phyloP scores from a whole-genome alignment of 1,140 invertebrate genomes.

The Drosophila asahinai region DNA sequence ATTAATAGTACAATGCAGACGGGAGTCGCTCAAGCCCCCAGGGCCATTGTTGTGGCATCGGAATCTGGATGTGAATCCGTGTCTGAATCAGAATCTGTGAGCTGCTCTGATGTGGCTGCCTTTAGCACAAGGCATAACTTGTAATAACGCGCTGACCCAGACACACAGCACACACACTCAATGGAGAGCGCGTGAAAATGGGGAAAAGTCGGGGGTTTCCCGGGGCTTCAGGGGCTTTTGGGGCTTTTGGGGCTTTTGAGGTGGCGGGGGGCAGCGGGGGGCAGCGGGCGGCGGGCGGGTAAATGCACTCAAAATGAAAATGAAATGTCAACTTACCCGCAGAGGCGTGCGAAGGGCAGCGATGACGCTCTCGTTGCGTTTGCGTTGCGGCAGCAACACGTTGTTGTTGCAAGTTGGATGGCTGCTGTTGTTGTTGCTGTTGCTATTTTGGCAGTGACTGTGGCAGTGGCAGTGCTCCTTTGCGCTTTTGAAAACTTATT shows the following conservation, averaged over 20 bases:
- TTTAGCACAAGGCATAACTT: conserved; percentile 64
- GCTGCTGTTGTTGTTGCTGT: background rate
- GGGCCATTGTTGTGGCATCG: conserved; percentile 32
- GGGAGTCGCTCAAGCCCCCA: background rate
- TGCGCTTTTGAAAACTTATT: conserved; percentile 18
- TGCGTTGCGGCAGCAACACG: conserved; percentile 41
- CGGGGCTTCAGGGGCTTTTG: conserved; percentile 2
- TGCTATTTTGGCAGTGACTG: background rate
- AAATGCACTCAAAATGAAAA: conserved; percentile 69
- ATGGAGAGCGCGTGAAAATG: background rate
- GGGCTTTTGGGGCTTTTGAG: conserved; percentile 27
- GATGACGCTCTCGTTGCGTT: conserved; percentile 47
- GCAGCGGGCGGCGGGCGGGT: background rate
- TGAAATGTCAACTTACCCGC: conserved; percentile 78
- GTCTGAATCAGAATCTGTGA: conserved; percentile 23
- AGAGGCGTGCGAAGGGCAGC: conserved; percentile 60
- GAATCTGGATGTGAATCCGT: conserved; percentile 27
- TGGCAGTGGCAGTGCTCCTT: conserved; percentile 14
- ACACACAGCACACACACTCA: conserved; percentile 23
- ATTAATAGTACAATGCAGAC: background rate
- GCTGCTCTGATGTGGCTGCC: conserved; percentile 1
- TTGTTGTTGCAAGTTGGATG: conserved; percentile 38
- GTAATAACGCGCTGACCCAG: conserved; percentile 72
- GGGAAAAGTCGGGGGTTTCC: conserved; percentile 20
- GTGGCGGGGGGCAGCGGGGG: background rate